Percentiles rank a stretch among this genome's conserved stretches.
phyloP scores from a whole-genome alignment of 2,888 invertebrate species.

The Hemicrepidius hirtus region DNA sequence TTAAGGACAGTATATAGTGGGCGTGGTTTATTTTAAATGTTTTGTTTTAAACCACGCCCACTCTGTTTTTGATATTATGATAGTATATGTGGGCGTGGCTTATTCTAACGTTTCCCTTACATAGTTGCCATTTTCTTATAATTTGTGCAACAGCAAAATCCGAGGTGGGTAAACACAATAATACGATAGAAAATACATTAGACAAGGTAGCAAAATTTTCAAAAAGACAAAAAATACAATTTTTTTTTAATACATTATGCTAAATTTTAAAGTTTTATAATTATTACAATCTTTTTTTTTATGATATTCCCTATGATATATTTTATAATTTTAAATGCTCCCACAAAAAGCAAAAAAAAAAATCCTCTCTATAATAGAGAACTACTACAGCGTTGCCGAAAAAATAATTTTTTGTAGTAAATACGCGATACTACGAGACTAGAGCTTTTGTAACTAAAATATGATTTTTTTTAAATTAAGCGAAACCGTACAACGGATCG shows the following conservation, averaged over 20 bases:
- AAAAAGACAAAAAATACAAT: not conserved
- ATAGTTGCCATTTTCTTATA: not conserved
- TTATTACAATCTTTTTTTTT: constrained; percentile 3
- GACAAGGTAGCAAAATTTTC: constrained; percentile 9
- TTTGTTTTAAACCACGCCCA: too few relatives aligned
- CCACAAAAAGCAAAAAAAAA: constrained; percentile 23
- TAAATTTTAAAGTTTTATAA: constrained; percentile 10
- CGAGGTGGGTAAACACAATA: not conserved
- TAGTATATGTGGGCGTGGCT: too few relatives aligned
- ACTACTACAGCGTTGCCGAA: constrained; percentile 11
- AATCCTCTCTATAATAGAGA: not conserved
- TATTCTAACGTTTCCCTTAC: too few relatives aligned
- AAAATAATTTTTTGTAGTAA: constrained; percentile 19
- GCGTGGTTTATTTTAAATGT: too few relatives aligned
- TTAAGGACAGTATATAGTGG: too few relatives aligned
- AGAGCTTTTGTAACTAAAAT: constrained; percentile 25
- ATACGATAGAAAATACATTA: constrained; percentile 15
- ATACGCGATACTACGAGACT: constrained; percentile 8
- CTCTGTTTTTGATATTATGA: too few relatives aligned
- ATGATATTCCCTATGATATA: constrained; percentile 13
- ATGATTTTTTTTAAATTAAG: constrained; percentile 8
- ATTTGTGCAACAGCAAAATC: constrained; percentile 18
- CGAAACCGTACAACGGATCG: not conserved
- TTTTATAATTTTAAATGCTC: constrained; percentile 12
- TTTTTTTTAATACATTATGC: not conserved